These are phyloP conservation scores for Prostheceraeus crozeri DNA, from an alignment of 2,888 invertebrate species.

Conservation along the genomic window DNA sequence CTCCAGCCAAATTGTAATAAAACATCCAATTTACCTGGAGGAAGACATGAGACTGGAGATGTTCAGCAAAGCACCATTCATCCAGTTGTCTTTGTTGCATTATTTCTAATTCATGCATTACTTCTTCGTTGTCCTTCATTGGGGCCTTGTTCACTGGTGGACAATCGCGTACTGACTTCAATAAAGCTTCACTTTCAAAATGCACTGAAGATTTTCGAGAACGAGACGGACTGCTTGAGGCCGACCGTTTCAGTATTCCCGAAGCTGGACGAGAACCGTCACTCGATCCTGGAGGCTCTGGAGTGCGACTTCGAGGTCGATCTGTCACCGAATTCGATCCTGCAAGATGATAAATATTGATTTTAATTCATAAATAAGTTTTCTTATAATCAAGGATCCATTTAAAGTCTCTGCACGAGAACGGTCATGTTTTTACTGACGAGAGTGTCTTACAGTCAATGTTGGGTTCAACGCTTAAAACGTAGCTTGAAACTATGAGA, in stretches of 20 bases:
- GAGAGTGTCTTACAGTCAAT: too few relatives aligned
- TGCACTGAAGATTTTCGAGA: conserved; percentile 44
- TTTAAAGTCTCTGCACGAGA: too few relatives aligned
- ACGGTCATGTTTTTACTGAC: too few relatives aligned
- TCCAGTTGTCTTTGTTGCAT: conserved; percentile 51
- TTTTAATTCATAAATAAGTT: too few relatives aligned
- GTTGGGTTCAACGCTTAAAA: too few relatives aligned
- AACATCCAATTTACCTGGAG: conserved; percentile 54
- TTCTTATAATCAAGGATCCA: too few relatives aligned
- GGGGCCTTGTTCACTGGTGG: neutral
- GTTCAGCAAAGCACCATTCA: conserved; percentile 56
- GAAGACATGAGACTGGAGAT: conserved; percentile 50
- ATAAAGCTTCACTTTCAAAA: conserved; percentile 45
- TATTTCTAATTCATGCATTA: conserved; percentile 48
- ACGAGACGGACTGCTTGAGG: neutral
- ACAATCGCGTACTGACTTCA: conserved; percentile 23
- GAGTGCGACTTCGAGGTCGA: neutral
- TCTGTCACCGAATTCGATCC: neutral
- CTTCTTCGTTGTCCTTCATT: conserved; percentile 45
- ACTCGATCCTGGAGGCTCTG: too few relatives aligned
- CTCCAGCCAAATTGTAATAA: too few relatives aligned
- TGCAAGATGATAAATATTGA: too few relatives aligned
- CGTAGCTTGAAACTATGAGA: too few relatives aligned
- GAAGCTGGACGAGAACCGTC: neutral
- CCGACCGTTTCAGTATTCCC: neutral